A percentile compares a stretch with the other conserved stretches of the same genome.
These are phyloP conservation scores for Heteromormyrus szaboi DNA, from an alignment of 2,797 vertebrate genomes.

Conservation along the genomic window DNA sequence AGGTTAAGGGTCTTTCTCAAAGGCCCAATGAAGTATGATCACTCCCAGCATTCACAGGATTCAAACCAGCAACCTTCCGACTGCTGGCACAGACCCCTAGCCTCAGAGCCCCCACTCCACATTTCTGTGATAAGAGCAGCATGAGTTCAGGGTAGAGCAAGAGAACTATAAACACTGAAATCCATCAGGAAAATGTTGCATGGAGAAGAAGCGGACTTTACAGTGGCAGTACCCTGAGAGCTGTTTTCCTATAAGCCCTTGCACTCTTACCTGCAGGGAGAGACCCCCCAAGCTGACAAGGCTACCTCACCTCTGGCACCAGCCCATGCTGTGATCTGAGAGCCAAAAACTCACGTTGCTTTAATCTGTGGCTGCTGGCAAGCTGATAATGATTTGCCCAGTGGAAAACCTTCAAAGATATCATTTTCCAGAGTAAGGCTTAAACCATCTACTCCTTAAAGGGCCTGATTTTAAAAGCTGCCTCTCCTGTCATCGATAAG, in stretches of 20 bases:
- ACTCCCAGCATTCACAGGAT: not conserved
- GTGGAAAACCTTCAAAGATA: constrained; percentile 12
- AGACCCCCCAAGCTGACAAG: not conserved
- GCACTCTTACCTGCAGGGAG: not conserved
- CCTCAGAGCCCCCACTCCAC: not conserved
- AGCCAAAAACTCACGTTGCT: not conserved
- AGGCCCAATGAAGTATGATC: not conserved
- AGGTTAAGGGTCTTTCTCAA: not conserved
- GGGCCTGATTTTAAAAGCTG: not conserved
- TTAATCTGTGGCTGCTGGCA: not conserved
- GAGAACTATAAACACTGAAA: not conserved
- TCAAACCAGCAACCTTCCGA: not conserved
- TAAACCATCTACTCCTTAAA: not conserved
- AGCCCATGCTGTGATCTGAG: not conserved
- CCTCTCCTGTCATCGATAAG: not conserved
- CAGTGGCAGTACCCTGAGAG: not conserved
- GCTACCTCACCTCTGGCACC: not conserved
- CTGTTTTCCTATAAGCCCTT: not conserved
- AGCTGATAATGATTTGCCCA: not conserved
- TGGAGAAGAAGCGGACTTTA: not conserved
- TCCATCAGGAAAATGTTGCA: not conserved
- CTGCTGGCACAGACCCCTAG: not conserved
- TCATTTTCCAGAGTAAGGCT: not conserved
- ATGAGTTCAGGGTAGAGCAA: not conserved
- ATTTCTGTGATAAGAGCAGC: not conserved